phyloP scores from a whole-genome alignment of 2,797 vertebrate genomes.

The Pangasius larnaudii region DNA sequence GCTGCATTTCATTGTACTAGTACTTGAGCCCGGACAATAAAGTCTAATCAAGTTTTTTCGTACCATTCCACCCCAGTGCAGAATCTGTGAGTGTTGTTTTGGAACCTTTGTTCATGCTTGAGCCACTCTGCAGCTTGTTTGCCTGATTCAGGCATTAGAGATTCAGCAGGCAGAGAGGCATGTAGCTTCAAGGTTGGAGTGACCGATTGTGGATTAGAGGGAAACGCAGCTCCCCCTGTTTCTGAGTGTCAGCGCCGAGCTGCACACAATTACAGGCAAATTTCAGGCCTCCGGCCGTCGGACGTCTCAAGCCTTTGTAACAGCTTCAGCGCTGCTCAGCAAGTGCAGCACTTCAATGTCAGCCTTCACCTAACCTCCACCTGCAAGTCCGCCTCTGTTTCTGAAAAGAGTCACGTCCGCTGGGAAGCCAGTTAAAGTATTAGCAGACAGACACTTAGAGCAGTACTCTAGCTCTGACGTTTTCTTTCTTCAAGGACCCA shows the following conservation, averaged over 20 bases:
- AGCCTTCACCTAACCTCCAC: slow-evolving; percentile 38
- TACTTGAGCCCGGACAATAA: neutral
- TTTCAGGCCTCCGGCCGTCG: slow-evolving; percentile 25
- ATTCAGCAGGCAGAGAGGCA: slow-evolving; percentile 39
- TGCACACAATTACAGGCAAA: slow-evolving; percentile 45
- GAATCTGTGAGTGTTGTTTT: neutral
- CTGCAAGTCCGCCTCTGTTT: slow-evolving; percentile 10
- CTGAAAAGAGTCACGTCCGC: slow-evolving; percentile 17
- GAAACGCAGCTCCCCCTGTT: slow-evolving; percentile 28
- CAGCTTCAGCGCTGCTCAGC: neutral
- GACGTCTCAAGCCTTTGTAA: slow-evolving; percentile 15
- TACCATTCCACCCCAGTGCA: neutral
- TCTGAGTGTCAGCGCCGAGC: slow-evolving; percentile 38
- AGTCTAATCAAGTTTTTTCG: neutral
- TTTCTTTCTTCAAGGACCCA: neutral
- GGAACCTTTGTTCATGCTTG: neutral
- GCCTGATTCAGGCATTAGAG: slow-evolving; percentile 39
- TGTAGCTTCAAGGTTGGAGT: slow-evolving; percentile 54
- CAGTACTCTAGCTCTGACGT: neutral
- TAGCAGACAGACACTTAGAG: neutral
- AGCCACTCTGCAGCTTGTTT: slow-evolving; percentile 38
- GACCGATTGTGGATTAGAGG: slow-evolving; percentile 45
- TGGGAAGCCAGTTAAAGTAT: neutral
- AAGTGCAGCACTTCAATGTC: slow-evolving; percentile 34
- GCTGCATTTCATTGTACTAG: neutral